Conservation (phyloP, 2,888 invertebrate species). For the Apotomis capreana region DNA sequence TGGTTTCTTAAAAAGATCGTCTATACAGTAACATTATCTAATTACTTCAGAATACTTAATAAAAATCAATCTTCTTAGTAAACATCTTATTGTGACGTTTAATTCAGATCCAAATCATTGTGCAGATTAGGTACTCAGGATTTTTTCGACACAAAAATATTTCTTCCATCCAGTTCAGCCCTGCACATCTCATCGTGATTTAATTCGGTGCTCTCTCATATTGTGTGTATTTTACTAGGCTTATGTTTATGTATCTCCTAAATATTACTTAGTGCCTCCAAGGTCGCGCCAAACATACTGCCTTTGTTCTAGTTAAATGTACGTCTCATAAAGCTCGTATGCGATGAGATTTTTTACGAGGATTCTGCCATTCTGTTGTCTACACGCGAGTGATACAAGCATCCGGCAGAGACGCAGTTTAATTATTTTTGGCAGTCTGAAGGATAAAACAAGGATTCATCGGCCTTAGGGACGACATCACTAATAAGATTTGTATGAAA, state of each 20-base stretch:
- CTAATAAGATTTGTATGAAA: no score
- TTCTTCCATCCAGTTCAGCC: constrained; percentile 13
- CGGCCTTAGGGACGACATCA: no score
- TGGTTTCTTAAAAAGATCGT: no score
- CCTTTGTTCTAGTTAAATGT: constrained; percentile 14
- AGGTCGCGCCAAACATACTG: constrained; percentile 4
- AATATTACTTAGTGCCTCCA: constrained; percentile 16
- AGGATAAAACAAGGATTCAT: not conserved
- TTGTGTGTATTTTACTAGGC: constrained; percentile 29
- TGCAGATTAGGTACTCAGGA: not conserved
- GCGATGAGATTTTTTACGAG: constrained; percentile 6
- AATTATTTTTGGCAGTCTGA: not conserved
- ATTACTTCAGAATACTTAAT: no score
- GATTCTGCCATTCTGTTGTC: not conserved
- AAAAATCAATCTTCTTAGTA: no score
- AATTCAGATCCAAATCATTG: no score
- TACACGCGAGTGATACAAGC: not conserved
- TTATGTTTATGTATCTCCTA: constrained; percentile 16
- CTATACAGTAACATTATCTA: no score
- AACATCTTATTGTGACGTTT: no score
- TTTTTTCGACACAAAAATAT: not conserved
- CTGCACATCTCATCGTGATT: constrained; percentile 28
- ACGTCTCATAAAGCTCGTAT: not conserved
- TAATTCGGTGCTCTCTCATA: constrained; percentile 27
- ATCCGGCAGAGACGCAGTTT: not conserved